Base-by-base conservation (phyloP, 37 sponge, comb jelly and placozoan species). In the Spongilla lacustris region DNA sequence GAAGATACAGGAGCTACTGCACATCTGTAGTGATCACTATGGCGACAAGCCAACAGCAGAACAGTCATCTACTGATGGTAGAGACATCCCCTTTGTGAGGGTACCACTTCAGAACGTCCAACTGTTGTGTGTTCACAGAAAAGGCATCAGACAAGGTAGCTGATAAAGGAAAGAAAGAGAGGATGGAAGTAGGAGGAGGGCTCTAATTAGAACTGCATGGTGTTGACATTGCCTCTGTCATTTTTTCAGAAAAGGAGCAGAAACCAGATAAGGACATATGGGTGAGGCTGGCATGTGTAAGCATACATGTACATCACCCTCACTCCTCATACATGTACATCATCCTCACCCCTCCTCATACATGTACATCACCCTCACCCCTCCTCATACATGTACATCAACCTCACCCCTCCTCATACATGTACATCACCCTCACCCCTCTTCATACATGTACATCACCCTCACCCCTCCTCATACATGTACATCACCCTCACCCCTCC, bases 1-100 rank as follows among this genome's bases (percentile, higher is more conserved):
- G 81, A 95, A 93, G 91, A 92, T 98, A 29, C 99, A 98, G 92
- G 76, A 80, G 30, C 89, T 98, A 81, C 85, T 98, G 71, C 99
- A 98, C 80, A 76, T 87, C 8, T 96, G 97, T 82, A 95, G 95
- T 78, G 99, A 96, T 82, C 88, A 86, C 81, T 87, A 81, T 81
- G 85, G 31, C 6, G 36, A 30, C 33, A 76, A 87, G 66, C n/a
- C n/a, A n/a, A 82, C 84, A 25, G 46, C 82, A 14, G 83, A 90
- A 36, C 36, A 69, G 27, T 38, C 69, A 2, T 22, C 38, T 12
- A 37, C 69, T 38, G 8, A 46, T 46, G 46, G 46, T 46, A 46
- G 46, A 8, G 4, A 10, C 46, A 46, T n/a, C n/a, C n/a, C 46
- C n/a, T n/a, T n/a, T n/a, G n/a, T n/a, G n/a, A n/a, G n/a, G n/a